phyloP scores from a whole-genome alignment of 2,888 invertebrate species.

The Andricus quercusramuli region DNA sequence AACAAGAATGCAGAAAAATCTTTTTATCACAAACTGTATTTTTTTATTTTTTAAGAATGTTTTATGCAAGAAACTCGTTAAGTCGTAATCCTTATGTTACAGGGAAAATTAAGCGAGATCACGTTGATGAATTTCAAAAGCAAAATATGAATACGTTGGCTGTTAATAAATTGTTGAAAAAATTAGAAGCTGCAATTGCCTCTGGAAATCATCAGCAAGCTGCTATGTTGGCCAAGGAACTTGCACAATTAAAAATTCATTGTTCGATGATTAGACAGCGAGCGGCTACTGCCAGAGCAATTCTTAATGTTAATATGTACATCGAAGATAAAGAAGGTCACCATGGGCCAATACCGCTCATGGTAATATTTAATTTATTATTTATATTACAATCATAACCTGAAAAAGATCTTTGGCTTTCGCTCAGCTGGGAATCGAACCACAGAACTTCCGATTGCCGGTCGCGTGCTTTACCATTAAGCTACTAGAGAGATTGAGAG shows the following conservation, averaged over 20 bases:
- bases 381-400: not conserved
- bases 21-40: too few species aligned
- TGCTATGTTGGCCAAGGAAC: slow-evolving; percentile 87
- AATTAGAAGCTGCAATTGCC: slow-evolving; percentile 88
- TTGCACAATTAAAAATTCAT: slow-evolving; percentile 87
- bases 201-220: slow-evolving; percentile 88
- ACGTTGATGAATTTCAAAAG: slow-evolving; percentile 40
- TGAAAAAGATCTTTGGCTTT: too few species aligned
- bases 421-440: too few species aligned
- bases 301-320: slow-evolving; percentile 87
- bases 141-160: slow-evolving; percentile 81
- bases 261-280: slow-evolving; percentile 84
- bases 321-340: slow-evolving; percentile 91
- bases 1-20: too few species aligned
- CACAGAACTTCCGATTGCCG: too few species aligned
- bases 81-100: not conserved
- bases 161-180: slow-evolving; percentile 83
- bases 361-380: slow-evolving; percentile 77
- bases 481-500: too few species aligned
- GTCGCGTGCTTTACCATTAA: too few species aligned
- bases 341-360: slow-evolving; percentile 87
- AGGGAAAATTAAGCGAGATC: slow-evolving; percentile 40
- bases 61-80: too few species aligned
- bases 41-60: too few species aligned
- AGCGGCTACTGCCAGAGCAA: slow-evolving; percentile 65